Evolutionary conservation across 2,888 invertebrate genomes (phyloP), one percentile per base, ranked within the genome.

Genomic region (Lypha dubia): DNA sequence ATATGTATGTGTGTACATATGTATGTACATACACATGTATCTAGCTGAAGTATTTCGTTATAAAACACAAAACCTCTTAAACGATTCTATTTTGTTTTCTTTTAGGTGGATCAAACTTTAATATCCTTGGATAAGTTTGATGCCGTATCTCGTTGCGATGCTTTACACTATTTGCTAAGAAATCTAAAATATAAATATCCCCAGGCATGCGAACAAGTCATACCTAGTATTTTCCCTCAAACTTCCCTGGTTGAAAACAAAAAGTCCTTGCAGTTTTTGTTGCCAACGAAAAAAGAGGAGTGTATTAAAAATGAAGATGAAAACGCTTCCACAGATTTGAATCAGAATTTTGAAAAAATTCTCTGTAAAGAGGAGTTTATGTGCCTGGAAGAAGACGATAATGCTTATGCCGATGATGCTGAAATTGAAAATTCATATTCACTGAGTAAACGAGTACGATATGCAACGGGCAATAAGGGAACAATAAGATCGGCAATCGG

Each of bases 301-400:
- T 77, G 68, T 11, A 87, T 87, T 71, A 90, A 90, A 63, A 88
- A 87, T 60, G 88, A 88, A 32, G 87, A 87, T 83, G 87, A 87
- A 56, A 87, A 84, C 81, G 74, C 84, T 20, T 90, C 90, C 35
- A 89, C 91, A 46, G 92, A 92, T 88, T 89, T 92, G 13, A 92
- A 92, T 90, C 92, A 92, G 84, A 92, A 92, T 88, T 92, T 92
- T 86, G 92, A 92, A 86, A 92, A 92, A 86, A 92, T 92, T 84
- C 90, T 92, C 76, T 92, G 92, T 81, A 92, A 92, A 77, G 92
- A 92, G 86, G 91, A 92, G 87, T 90, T 92, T 76, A 88, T 90
- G 89, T 91, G 91, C 88, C 89, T 90, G 86, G 92, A 91, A 79
- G 92, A 92, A 85, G 92, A 91, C 76, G 90, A 91, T 38, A 89